These are phyloP conservation scores for Drosophila insularis DNA, from an alignment of 1,140 invertebrate species.

Conservation along the genomic window DNA sequence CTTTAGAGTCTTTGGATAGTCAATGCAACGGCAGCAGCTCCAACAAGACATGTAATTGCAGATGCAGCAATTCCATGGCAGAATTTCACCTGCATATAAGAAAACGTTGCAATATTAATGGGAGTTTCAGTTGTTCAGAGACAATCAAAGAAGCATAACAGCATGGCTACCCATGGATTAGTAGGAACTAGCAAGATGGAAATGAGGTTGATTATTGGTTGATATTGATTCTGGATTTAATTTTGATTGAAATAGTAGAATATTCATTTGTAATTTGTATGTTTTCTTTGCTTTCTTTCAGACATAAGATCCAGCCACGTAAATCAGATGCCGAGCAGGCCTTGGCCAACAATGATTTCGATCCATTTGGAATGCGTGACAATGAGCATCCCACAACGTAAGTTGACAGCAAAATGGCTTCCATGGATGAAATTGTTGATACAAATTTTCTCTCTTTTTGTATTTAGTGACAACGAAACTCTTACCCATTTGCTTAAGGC, in stretches of 20 bases:
- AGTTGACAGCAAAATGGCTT: constrained; percentile 77
- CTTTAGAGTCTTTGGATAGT: constrained; percentile 31
- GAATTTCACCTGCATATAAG: constrained; percentile 76
- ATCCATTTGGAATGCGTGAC: constrained; percentile 89
- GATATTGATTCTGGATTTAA: no score
- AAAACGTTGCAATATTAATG: constrained; percentile 44
- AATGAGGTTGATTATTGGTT: constrained; percentile 42
- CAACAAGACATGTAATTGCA: constrained; percentile 62
- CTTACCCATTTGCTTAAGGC: constrained; percentile 93
- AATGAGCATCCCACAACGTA: constrained; percentile 91
- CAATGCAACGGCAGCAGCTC: constrained; percentile 6
- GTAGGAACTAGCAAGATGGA: constrained; percentile 55
- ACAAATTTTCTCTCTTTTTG: constrained; percentile 1
- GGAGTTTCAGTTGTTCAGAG: constrained; percentile 57
- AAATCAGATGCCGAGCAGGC: constrained; percentile 83
- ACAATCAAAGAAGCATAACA: constrained; percentile 30
- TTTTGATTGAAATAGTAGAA: no score
- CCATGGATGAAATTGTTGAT: no score
- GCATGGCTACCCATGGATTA: constrained; percentile 24
- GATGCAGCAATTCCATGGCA: constrained; percentile 70
- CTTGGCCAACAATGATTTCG: constrained; percentile 84
- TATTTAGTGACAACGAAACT: constrained; percentile 90
- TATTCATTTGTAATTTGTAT: neutral
- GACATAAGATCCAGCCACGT: constrained; percentile 85
- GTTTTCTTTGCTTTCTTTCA: constrained; percentile 72